Percentiles rank a stretch among this genome's conserved stretches.
These are phyloP conservation scores for Tachystola acroxantha DNA, from an alignment of 2,888 invertebrate genomes.

Conservation along the genomic window DNA sequence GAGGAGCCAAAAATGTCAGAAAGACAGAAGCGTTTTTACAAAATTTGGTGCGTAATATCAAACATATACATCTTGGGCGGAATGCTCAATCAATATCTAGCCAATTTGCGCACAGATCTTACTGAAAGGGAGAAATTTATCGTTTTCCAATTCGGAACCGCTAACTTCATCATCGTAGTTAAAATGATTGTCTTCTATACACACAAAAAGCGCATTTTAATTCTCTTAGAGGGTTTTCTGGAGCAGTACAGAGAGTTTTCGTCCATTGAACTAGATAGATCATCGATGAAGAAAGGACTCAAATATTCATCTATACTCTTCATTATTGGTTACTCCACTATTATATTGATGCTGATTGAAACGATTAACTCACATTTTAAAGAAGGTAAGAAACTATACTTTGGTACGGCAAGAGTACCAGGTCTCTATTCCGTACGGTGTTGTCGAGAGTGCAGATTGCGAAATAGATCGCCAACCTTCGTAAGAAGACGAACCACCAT, in stretches of 20 bases:
- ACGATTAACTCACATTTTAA: constrained; percentile 26
- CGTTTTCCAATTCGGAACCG: constrained; percentile 33
- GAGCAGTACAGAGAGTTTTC: constrained; percentile 30
- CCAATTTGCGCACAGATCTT: constrained; percentile 33
- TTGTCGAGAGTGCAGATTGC: no score
- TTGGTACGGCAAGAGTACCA: no score
- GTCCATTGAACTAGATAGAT: constrained; percentile 25
- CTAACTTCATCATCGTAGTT: constrained; percentile 28
- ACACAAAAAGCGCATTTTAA: constrained; percentile 27
- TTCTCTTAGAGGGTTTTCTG: constrained; percentile 33
- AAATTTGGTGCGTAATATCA: constrained; percentile 27
- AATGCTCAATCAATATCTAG: constrained; percentile 30
- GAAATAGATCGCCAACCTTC: no score
- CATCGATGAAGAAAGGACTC: constrained; percentile 29
- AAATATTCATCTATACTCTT: constrained; percentile 20
- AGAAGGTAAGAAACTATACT: no score
- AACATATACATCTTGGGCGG: constrained; percentile 29
- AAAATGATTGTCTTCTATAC: constrained; percentile 36
- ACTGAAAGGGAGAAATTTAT: constrained; percentile 37
- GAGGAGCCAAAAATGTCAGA: constrained; percentile 18
- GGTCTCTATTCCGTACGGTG: no score
- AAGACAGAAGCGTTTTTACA: constrained; percentile 23
- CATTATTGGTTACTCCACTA: constrained; percentile 20
- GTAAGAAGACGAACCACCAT: no score
- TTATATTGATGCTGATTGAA: constrained; percentile 26